Conservation (phyloP, 1,140 invertebrate species). For the Lepidurus apus region DNA sequence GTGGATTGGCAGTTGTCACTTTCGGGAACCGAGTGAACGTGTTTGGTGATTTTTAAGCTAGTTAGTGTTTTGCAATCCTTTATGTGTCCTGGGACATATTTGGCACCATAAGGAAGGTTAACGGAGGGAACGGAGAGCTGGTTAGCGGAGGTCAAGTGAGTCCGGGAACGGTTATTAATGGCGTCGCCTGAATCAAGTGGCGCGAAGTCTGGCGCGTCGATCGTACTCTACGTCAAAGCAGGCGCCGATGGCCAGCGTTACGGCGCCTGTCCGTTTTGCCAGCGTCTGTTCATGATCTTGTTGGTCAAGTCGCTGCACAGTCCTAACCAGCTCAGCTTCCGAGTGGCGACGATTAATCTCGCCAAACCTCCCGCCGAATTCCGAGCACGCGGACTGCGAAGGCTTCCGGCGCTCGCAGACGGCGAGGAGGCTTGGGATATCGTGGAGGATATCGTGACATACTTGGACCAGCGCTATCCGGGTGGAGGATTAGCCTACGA, state of each 20-base stretch:
- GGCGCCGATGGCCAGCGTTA: constrained; percentile 50
- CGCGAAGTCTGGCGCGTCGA: neutral
- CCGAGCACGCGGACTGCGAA: constrained; percentile 48
- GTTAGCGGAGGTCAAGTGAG: constrained; percentile 13
- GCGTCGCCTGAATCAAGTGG: constrained; percentile 7
- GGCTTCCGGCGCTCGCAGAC: constrained; percentile 50
- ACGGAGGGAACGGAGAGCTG: neutral
- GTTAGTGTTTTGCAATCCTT: too few species aligned
- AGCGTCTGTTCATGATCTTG: constrained; percentile 43
- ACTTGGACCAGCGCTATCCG: constrained; percentile 52
- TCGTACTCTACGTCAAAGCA: constrained; percentile 49
- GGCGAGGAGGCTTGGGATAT: constrained; percentile 45
- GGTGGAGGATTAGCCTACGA: constrained; percentile 45
- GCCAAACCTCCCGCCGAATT: constrained; percentile 51
- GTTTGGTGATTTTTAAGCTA: too few species aligned
- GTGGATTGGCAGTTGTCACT: neutral
- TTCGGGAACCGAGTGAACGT: neutral
- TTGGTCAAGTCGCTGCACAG: constrained; percentile 28
- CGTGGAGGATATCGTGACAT: constrained; percentile 54
- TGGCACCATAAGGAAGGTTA: neutral
- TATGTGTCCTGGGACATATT: too few species aligned
- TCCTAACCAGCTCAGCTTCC: constrained; percentile 43
- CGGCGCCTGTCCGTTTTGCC: constrained; percentile 55
- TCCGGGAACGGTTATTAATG: neutral
- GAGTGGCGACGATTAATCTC: constrained; percentile 50